Conservation (phyloP, 2,888 invertebrate species). For the Pammene aurita region DNA sequence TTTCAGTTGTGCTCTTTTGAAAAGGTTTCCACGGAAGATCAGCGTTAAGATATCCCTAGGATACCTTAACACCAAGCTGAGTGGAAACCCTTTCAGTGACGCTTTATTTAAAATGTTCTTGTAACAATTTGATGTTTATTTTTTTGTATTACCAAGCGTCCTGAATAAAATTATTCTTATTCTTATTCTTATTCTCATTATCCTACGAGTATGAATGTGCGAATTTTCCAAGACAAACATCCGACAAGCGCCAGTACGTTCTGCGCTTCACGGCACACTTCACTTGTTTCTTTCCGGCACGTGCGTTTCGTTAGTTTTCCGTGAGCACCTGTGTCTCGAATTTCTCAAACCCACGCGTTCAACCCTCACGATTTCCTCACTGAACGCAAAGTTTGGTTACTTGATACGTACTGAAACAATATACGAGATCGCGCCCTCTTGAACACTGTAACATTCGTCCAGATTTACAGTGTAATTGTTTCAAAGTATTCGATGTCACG, state of each 20-base stretch:
- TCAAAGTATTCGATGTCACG: constrained; percentile 15
- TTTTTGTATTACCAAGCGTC: too few species aligned
- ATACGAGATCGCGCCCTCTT: constrained; percentile 7
- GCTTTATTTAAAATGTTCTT: too few species aligned
- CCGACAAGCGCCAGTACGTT: constrained; percentile 13
- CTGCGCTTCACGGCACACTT: constrained; percentile 15
- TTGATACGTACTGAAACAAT: constrained; percentile 30
- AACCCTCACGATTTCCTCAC: constrained; percentile 28
- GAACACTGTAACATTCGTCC: constrained; percentile 15
- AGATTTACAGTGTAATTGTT: constrained; percentile 7
- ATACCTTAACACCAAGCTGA: too few species aligned
- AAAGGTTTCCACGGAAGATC: too few species aligned
- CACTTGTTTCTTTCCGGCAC: constrained; percentile 18
- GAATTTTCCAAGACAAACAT: constrained; percentile 5
- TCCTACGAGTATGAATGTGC: constrained; percentile 5
- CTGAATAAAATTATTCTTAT: too few species aligned
- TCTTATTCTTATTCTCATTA: too few species aligned
- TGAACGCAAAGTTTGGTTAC: constrained; percentile 31
- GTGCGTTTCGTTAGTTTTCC: constrained; percentile 21
- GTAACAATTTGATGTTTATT: too few species aligned
- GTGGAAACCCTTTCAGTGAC: too few species aligned
- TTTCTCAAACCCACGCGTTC: constrained; percentile 23
- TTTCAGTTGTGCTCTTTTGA: too few species aligned
- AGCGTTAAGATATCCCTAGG: too few species aligned
- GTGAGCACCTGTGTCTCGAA: constrained; percentile 32